phyloP scores from a whole-genome alignment of 2,888 invertebrate genomes.

The Watsonalla cultraria region DNA sequence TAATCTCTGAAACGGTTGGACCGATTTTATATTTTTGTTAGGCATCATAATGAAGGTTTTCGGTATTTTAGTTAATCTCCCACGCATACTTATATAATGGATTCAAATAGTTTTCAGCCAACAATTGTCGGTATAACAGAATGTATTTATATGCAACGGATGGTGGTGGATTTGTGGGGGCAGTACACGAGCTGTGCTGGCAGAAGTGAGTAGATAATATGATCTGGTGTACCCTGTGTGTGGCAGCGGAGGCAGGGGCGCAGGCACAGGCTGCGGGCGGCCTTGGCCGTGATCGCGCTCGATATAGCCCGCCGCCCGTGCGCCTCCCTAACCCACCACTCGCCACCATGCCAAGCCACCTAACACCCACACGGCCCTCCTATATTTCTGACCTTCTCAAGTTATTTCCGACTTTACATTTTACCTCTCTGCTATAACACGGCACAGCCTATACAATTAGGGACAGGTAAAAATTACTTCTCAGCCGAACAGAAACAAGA shows the following conservation, averaged over 20 bases:
- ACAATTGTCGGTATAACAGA: not conserved
- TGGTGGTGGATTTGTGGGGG: not conserved
- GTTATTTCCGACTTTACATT: constrained; percentile 34
- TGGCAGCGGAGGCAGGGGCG: constrained; percentile 25
- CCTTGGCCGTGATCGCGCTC: constrained; percentile 79
- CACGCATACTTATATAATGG: too few relatives aligned
- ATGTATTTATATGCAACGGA: not conserved
- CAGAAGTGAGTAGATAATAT: not conserved
- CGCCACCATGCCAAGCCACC: constrained; percentile 23
- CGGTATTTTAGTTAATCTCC: too few relatives aligned
- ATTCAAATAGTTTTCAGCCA: too few relatives aligned
- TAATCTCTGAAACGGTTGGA: too few relatives aligned
- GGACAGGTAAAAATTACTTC: too few relatives aligned
- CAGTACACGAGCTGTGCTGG: not conserved
- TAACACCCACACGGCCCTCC: constrained; percentile 24
- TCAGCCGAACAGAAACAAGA: too few relatives aligned
- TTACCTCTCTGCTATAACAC: not conserved
- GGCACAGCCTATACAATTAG: not conserved
- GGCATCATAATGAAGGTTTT: too few relatives aligned
- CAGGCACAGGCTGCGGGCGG: constrained; percentile 44
- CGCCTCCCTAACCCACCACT: constrained; percentile 25
- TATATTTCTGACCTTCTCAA: constrained; percentile 38
- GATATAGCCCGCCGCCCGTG: constrained; percentile 63
- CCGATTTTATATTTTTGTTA: too few relatives aligned
- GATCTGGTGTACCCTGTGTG: constrained; percentile 1